phyloP scores from a whole-genome alignment of 1,140 invertebrate genomes.

The Scylla paramamosain region DNA sequence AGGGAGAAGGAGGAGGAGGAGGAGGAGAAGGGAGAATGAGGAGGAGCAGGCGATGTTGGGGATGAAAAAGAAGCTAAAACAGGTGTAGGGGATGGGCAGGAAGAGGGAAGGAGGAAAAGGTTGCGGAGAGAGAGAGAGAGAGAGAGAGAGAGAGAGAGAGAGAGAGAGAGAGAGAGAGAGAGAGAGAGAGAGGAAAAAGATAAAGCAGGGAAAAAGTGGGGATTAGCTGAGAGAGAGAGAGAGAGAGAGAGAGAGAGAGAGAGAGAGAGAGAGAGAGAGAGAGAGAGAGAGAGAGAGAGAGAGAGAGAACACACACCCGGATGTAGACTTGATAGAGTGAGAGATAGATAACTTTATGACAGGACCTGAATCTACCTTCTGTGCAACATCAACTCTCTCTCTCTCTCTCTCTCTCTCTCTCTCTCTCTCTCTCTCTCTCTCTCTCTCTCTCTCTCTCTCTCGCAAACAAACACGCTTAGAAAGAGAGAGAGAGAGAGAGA shows the following conservation, averaged over 20 bases:
- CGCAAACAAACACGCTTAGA: background rate
- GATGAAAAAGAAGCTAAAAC: background rate
- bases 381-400: background rate
- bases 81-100: background rate
- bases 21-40: background rate
- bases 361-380: background rate
- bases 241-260: constrained; percentile 11
- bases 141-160: too few species aligned
- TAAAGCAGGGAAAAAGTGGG: background rate
- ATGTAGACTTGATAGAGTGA: background rate
- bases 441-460: background rate
- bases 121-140: background rate
- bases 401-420: background rate
- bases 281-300: background rate
- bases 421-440: constrained; percentile 19
- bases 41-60: background rate
- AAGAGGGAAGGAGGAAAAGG: background rate
- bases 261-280: constrained; percentile 18
- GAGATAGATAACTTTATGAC: background rate
- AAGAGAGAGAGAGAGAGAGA: background rate
- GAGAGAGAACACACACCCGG: background rate
- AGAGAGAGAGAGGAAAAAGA: too few species aligned
- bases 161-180: too few species aligned
- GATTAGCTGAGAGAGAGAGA: background rate
- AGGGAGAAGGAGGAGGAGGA: background rate